Conservation (phyloP, 2,797 vertebrate species). For the Alcedo quadribrachys region DNA sequence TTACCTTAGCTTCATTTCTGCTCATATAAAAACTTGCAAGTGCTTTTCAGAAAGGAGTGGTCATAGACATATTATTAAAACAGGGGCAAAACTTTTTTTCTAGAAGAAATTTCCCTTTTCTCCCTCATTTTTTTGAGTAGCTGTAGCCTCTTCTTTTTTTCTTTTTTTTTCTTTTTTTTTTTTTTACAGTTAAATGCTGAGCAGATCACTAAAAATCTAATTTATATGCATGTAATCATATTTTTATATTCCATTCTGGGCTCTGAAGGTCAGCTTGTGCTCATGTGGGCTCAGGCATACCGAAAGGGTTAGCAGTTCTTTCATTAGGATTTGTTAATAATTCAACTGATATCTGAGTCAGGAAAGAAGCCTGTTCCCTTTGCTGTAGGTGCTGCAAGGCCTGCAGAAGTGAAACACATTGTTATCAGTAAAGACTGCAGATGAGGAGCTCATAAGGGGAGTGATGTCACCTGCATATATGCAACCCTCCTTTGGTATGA, state of each 20-base stretch:
- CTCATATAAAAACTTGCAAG: not conserved
- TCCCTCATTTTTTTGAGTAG: not conserved
- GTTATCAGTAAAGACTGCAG: not conserved
- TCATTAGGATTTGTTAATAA: conserved; percentile 60
- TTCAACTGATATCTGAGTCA: conserved; percentile 37
- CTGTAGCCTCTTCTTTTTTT: not conserved
- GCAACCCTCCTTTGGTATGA: not conserved
- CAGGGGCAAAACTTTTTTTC: not conserved
- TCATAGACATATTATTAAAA: not conserved
- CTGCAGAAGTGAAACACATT: not conserved
- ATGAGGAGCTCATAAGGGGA: not conserved
- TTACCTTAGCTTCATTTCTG: not conserved
- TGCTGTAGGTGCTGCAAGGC: not conserved
- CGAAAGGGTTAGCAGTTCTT: not conserved
- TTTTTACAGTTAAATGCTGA: not conserved
- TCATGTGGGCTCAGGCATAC: not conserved
- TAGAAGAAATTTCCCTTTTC: not conserved
- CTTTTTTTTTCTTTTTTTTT: no score
- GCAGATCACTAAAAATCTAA: conserved; percentile 25
- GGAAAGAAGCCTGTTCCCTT: not conserved
- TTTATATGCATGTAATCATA: conserved; percentile 49
- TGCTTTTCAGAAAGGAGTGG: not conserved
- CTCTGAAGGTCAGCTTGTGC: conserved; percentile 21
- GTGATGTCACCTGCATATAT: not conserved
- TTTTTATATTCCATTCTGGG: conserved; percentile 27